Base-by-base conservation (phyloP, 2,797 vertebrate genomes). In the Sciurus vulgaris region DNA sequence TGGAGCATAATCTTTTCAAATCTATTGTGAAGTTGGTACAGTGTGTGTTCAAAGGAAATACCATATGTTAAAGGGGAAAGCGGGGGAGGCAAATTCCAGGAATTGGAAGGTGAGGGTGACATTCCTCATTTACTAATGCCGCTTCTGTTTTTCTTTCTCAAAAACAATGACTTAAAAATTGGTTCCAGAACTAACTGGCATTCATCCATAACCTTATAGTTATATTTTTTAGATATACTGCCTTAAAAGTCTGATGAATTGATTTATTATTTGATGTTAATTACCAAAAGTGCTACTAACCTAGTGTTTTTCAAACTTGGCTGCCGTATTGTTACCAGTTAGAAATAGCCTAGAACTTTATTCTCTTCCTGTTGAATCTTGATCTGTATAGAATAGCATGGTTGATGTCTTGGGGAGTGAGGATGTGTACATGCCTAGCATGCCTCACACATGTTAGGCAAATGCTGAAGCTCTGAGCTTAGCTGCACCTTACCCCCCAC, bases 61-160 rank as follows among this genome's bases (percentile, higher is more conserved):
- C 84, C 97, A 73, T 4, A 38, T 6, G 41, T 87, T 96, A 97
- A 98, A 97, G 97, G 97, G 98, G 96, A 97, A 98, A 97, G 96
- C 81, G 96, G 98, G 98, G 98, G 97, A 98, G 98, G 97, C 98
- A 98, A 98, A 98, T 98, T 97, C 97, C 97, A 98, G 98, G 98
- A 98, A 98, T 90, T 97, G 97, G 95, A 98, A 98, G 97, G 97
- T 98, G 98, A 98, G 97, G 97, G 96, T 98, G 91, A 85, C 78
- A 97, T 98, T 98, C 97, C 98, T 98, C 96, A 96, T 97, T 98
- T 93, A 95, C 94, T 96, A 98, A 97, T 49, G 77, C 47, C n/a
- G 56, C 77, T 96, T 86, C 95, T 98, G 97, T 98, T 98, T 98
- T 98, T 97, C 96, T 97, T 97, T 98, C 89, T 98, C 97, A 86